phyloP scores from a whole-genome alignment of 1,140 invertebrate species.

The Diprion similis region DNA sequence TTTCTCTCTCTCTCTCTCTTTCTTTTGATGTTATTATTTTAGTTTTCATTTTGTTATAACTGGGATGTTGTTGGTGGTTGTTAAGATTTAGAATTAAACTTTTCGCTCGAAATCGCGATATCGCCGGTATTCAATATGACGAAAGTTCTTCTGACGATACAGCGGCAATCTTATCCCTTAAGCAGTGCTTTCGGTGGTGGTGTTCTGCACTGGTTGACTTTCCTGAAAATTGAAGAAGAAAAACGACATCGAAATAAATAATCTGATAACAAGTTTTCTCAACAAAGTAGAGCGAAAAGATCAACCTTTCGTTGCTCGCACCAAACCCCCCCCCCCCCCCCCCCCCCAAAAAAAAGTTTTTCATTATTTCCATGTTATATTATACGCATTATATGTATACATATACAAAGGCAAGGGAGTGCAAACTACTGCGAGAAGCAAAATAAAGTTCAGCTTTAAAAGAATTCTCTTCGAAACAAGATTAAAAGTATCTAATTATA shows the following conservation, averaged over 20 bases:
- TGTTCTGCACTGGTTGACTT: constrained; percentile 63
- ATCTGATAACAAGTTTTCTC: neutral
- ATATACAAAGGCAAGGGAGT: neutral
- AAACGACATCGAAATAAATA: constrained; percentile 6
- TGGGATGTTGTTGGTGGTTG: neutral
- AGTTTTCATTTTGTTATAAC: too few species aligned
- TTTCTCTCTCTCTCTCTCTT: too few species aligned
- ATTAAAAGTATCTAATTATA: too few species aligned
- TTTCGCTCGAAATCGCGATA: too few species aligned
- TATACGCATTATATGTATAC: constrained; percentile 7
- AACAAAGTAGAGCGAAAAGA: too few species aligned
- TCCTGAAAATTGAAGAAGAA: constrained; percentile 54
- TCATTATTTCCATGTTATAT: neutral
- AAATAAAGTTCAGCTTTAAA: constrained; percentile 19
- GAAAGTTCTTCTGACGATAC: neutral
- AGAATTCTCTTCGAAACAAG: too few species aligned
- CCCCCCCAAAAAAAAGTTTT: too few species aligned
- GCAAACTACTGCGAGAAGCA: neutral
- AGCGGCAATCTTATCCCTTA: constrained; percentile 51
- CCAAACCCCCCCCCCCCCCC: too few species aligned
- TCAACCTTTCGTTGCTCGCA: too few species aligned
- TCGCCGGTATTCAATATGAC: too few species aligned
- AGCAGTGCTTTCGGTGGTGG: constrained; percentile 65
- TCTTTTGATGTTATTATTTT: too few species aligned
- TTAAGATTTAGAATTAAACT: neutral